Conservation (phyloP, 35 echinoderm and acorn worm species). For the Strongylocentrotus purpuratus region DNA sequence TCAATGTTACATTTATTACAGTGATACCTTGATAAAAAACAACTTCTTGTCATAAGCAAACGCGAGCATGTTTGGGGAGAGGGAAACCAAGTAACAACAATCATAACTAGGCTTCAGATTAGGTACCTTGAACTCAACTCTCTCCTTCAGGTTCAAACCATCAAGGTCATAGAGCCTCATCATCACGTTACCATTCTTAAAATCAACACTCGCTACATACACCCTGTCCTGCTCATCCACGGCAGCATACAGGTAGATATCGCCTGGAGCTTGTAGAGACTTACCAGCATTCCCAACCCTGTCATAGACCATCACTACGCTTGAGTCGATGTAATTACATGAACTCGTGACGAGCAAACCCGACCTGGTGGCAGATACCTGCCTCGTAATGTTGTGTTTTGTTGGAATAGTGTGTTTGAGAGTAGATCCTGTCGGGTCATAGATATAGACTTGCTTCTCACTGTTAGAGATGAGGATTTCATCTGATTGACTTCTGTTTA, state of each 20-base stretch:
- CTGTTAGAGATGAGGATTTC: background rate
- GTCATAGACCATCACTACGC: constrained; percentile 13
- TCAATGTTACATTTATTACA: no score
- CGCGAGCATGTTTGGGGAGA: background rate
- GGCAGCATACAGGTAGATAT: background rate
- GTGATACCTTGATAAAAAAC: background rate
- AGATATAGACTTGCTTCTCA: background rate
- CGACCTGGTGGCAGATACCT: background rate
- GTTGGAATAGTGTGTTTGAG: background rate
- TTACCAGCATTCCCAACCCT: constrained; percentile 10
- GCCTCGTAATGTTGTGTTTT: background rate
- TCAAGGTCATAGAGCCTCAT: background rate
- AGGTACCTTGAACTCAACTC: background rate
- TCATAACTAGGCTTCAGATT: background rate
- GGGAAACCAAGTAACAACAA: background rate
- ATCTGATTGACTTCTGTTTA: no score
- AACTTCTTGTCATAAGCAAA: background rate
- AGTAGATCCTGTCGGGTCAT: background rate
- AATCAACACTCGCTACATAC: background rate
- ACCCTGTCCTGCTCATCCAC: constrained; percentile 25
- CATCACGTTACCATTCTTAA: background rate
- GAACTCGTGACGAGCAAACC: background rate
- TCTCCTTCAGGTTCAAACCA: background rate
- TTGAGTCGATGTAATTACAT: background rate
- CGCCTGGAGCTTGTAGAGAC: background rate